phyloP scores from a whole-genome alignment of 2,113 vertebrate genomes.

The Cynoglossus semilaevis region DNA sequence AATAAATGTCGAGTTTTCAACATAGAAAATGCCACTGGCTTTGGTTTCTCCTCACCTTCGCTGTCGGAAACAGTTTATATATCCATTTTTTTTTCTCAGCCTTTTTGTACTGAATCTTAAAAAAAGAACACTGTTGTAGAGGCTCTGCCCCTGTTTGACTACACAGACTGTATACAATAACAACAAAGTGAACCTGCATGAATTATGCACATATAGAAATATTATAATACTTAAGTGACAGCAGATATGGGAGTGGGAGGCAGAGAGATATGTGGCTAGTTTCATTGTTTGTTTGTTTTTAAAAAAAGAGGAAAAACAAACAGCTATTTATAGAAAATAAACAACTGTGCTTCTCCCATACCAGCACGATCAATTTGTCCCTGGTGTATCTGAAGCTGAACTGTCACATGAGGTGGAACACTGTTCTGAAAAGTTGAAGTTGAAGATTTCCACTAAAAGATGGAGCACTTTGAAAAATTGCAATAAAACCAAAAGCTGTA shows the following conservation, averaged over 20 bases:
- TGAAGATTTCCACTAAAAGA: constrained; percentile 30
- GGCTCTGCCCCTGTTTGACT: constrained; percentile 88
- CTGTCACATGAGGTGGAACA: constrained; percentile 56
- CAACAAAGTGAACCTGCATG: constrained; percentile 80
- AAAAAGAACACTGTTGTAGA: constrained; percentile 74
- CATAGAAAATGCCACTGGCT: constrained; percentile 77
- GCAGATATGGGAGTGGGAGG: constrained; percentile 75
- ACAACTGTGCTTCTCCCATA: constrained; percentile 89
- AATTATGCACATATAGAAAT: constrained; percentile 78
- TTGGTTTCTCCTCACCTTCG: constrained; percentile 81
- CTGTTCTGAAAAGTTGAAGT: constrained; percentile 50
- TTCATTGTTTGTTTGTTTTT: constrained; percentile 46
- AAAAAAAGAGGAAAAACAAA: constrained; percentile 60
- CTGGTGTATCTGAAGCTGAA: constrained; percentile 65
- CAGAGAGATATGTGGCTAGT: constrained; percentile 74
- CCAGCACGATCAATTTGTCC: constrained; percentile 77
- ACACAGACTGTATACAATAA: constrained; percentile 88
- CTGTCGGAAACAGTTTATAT: constrained; percentile 79
- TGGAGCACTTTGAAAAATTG: constrained; percentile 34
- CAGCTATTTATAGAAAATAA: constrained; percentile 67
- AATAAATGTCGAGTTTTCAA: constrained; percentile 74
- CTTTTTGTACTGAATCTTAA: constrained; percentile 67
- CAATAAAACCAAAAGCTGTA: constrained; percentile 13
- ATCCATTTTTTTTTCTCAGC: constrained; percentile 50
- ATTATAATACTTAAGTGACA: constrained; percentile 80